Evolutionary conservation across 1,140 invertebrate genomes (phyloP).

Genomic region (Conus ventricosus): DNA sequence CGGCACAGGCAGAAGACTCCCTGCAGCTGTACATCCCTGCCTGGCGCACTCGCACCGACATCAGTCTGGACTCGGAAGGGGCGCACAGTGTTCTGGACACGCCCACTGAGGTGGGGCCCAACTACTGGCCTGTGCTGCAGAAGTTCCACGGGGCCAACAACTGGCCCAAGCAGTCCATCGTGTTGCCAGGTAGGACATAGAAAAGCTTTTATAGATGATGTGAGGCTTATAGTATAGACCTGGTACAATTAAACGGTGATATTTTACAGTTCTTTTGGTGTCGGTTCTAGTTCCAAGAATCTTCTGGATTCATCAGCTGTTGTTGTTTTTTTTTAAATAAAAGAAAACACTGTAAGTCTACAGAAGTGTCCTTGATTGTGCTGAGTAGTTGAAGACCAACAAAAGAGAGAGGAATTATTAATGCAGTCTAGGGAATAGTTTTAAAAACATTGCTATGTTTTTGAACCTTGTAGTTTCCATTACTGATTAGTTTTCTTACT

Average conservation of each 20-base stretch:
- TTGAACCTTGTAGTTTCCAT: too few relatives aligned
- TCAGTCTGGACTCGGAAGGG: slow-evolving; percentile 40
- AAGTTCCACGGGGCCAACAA: slow-evolving; percentile 83
- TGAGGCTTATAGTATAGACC: too few relatives aligned
- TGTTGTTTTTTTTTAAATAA: too few relatives aligned
- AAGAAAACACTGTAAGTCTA: too few relatives aligned
- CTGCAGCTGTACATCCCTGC: slow-evolving; percentile 89
- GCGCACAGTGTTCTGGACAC: slow-evolving; percentile 37
- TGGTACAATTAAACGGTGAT: too few relatives aligned
- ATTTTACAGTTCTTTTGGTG: not conserved
- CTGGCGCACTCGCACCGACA: slow-evolving; percentile 27
- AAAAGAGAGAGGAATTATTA: too few relatives aligned
- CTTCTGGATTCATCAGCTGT: not conserved
- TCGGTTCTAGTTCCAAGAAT: not conserved
- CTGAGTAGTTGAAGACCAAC: too few relatives aligned
- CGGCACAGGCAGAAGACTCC: slow-evolving; percentile 94
- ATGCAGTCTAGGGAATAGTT: too few relatives aligned
- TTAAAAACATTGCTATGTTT: too few relatives aligned
- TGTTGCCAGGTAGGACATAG: slow-evolving; percentile 84
- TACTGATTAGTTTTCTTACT: too few relatives aligned
- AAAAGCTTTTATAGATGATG: not conserved
- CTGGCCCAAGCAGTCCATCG: slow-evolving; percentile 90
- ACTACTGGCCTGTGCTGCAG: slow-evolving; percentile 84
- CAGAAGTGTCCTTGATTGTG: too few relatives aligned
- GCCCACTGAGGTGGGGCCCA: slow-evolving; percentile 53